phyloP scores from a whole-genome alignment of 2,797 vertebrate genomes.

The Pagetopsis macropterus region DNA sequence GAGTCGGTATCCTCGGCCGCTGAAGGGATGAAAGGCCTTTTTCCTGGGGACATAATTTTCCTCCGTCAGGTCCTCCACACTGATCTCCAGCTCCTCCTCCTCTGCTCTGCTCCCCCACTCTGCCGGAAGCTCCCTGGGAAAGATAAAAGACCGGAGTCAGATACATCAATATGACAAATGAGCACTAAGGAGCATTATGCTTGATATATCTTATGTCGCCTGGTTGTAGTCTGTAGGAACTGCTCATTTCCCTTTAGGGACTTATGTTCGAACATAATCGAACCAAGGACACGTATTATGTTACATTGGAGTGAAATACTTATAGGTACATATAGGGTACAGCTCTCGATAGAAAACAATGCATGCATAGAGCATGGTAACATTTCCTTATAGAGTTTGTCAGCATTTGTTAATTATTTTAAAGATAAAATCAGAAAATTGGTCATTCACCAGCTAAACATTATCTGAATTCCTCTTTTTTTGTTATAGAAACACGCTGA shows the following conservation, averaged over 20 bases:
- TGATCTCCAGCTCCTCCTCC: constrained; percentile 93
- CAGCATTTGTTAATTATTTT: not conserved
- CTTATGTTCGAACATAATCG: constrained; percentile 15
- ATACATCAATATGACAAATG: constrained; percentile 51
- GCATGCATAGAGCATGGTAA: not conserved
- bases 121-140: constrained; percentile 89
- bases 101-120: constrained; percentile 89
- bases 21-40: constrained; percentile 91
- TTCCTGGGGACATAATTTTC: constrained; percentile 87
- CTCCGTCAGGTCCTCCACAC: constrained; percentile 93
- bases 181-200: constrained; percentile 33
- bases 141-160: constrained; percentile 42
- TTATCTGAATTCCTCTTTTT: not conserved
- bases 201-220: constrained; percentile 29
- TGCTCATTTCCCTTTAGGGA: constrained; percentile 14
- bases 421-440: not conserved
- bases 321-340: not conserved
- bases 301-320: not conserved
- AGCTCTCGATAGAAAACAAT: not conserved
- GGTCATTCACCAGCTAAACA: not conserved
- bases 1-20: constrained; percentile 91
- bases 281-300: constrained; percentile 8
- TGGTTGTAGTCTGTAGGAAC: constrained; percentile 5
- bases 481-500: not conserved
- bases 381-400: not conserved